Evolutionary conservation across 2,888 invertebrate species (phyloP), one percentile per base, ranked within the genome.

Genomic region (Diarsia brunnea): DNA sequence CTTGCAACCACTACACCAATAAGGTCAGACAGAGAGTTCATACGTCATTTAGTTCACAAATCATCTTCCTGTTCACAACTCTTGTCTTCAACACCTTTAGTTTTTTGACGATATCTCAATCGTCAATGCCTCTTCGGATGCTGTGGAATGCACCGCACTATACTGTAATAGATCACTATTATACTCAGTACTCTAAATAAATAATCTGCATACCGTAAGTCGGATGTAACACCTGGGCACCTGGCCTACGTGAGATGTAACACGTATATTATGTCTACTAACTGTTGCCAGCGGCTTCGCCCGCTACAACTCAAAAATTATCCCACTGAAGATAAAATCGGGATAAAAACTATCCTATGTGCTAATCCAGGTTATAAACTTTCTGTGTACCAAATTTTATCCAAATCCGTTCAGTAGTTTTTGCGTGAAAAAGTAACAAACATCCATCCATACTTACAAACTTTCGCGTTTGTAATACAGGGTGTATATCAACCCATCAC

Each of bases 191-290:
- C 31, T 38, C 19, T 19, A n/a, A 49, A 58, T 58, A 49, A 74
- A 68, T 68, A n/a, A 14, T 12, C 19, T 67, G 38, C 47, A 67
- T 67, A 58, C 68, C 78, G 38, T 8, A 49, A 27, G 14, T 75
- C 47, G 47, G 55, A 78, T 78, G 55, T 58, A 68, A 75, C 75
- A 55, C 27, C 47, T 49, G 38, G 21, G n/a, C 31, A 43, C 14
- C 4, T 76, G 77, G 45, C 49, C 49, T 75, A 75, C 75, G 75
- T 75, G 79, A 58, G 43, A 49, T 21, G 49, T 31, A 31, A 58
- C 75, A 78, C 60, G 79, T 60, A 21, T 49, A n/a, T n/a, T n/a
- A n/a, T n/a, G n/a, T n/a, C n/a, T n/a, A n/a, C n/a, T n/a, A n/a
- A n/a, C n/a, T n/a, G n/a, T n/a, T n/a, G n/a, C n/a, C n/a, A n/a